These are phyloP conservation scores for Apantesis nais DNA, from an alignment of 2,888 invertebrate genomes.

Conservation along the genomic window DNA sequence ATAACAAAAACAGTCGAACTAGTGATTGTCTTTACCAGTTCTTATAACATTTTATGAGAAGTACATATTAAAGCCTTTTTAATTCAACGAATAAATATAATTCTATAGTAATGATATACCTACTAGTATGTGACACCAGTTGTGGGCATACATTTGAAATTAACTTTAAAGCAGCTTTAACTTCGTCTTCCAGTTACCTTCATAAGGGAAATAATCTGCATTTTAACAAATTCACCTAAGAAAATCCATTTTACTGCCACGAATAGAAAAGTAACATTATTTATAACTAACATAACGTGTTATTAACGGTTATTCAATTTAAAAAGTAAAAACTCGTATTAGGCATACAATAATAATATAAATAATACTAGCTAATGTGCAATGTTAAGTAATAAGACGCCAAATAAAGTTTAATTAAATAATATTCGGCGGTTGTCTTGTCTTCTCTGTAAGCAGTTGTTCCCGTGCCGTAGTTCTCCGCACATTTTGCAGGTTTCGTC, in stretches of 20 bases:
- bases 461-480: conserved; percentile 66
- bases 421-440: conserved; percentile 1
- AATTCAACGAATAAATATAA: background rate
- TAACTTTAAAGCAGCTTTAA: no score
- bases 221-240: background rate
- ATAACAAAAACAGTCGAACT: background rate
- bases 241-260: background rate
- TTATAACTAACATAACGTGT: background rate
- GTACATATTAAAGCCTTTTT: background rate
- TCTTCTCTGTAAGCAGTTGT: conserved; percentile 14
- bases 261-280: background rate
- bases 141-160: no score
- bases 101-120: no score
- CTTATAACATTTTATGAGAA: background rate
- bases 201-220: background rate
- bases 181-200: background rate
- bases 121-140: no score
- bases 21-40: no score
- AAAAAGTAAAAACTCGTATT: background rate
- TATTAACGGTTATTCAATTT: background rate
- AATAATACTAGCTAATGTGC: background rate
- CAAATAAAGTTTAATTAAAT: conserved; percentile 1
- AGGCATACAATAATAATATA: background rate
- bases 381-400: background rate
- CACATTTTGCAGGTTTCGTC: conserved; percentile 98